Base-by-base conservation (phyloP, 2,797 vertebrate genomes). In the Lepilemur septentrionalis region DNA sequence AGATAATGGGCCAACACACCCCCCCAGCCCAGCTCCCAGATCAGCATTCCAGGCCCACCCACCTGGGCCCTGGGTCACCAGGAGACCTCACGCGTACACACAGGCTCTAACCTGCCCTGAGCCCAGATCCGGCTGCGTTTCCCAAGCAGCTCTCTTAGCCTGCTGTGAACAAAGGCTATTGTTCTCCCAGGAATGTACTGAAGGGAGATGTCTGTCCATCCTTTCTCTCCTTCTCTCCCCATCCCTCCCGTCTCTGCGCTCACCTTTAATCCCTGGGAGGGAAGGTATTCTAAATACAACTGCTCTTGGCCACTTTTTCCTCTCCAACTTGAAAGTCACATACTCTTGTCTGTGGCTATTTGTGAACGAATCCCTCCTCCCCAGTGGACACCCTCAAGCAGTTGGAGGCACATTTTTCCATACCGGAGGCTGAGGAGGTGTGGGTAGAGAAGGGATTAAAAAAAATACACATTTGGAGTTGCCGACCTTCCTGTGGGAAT, bases 401-500 rank as follows among this genome's bases (percentile, higher is more conserved):
- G 67, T 41, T 38, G 14, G 55, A 93, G 69, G 63, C 48, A 73
- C 88, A 17, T 79, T 89, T 93, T 84, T 96, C 61, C 46, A 76
- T 41, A 10, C 38, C 35, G 17, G 59, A 89, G 81, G 72, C 59
- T 88, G 83, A 94, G 25, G 80, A 94, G 25, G 65, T 61, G 10
- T 2, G 0, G 46, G 67, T 7, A 73, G 46, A 96, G 4, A 48
- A 79, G 50, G 67, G 92, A 41, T 61, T 90, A 65, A n/a, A 65
- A n/a, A 18, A n/a, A 8, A 59, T 14, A 85, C 70, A 81, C 83
- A 59, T 93, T 89, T 87, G 94, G 69, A 82, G 86, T 87, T 75
- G 93, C 91, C 52, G 38, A 50, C 89, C 95, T 97, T 97, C 98
- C 90, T 98, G 83, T 94, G 96, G 97, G 95, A 98, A 98, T 48